Conservation (phyloP, 2,797 vertebrate genomes). For the Chrosomus eos region DNA sequence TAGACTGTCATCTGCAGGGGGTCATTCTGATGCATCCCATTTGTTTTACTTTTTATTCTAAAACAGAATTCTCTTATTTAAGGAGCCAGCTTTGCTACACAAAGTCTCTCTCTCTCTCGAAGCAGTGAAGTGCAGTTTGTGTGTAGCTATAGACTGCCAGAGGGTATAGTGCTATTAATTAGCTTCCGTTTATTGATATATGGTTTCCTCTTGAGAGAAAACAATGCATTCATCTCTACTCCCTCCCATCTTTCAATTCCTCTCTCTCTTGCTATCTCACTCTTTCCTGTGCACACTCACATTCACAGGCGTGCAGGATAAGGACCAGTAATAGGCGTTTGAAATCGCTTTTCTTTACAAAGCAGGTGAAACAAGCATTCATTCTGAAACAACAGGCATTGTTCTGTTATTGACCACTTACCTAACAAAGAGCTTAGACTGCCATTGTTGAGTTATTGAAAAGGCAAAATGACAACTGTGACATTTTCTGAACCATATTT, state of each 20-base stretch:
- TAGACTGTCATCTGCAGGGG: constrained; percentile 28
- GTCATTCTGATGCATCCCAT: constrained; percentile 31
- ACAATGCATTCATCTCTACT: constrained; percentile 50
- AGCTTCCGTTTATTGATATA: constrained; percentile 52
- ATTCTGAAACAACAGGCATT: constrained; percentile 35
- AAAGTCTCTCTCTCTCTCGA: constrained; percentile 8
- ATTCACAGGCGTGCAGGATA: constrained; percentile 28
- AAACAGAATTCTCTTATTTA: constrained; percentile 20
- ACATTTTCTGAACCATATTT: neutral
- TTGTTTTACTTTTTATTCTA: constrained; percentile 24
- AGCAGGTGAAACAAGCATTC: constrained; percentile 23
- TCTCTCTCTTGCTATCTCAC: constrained; percentile 12
- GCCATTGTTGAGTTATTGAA: neutral
- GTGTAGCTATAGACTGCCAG: constrained; percentile 20
- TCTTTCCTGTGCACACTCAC: neutral
- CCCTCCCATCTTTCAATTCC: constrained; percentile 36
- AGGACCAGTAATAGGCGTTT: constrained; percentile 4
- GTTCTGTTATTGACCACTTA: constrained; percentile 43
- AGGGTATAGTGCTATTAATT: constrained; percentile 50
- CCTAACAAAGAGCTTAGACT: constrained; percentile 13
- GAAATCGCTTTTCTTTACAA: constrained; percentile 40
- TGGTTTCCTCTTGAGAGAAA: constrained; percentile 47
- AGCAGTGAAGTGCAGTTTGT: constrained; percentile 29
- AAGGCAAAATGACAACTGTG: constrained; percentile 6
- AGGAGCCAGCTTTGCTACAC: neutral